Percentiles rank a stretch among this genome's conserved stretches.
Conservation (phyloP, 2,888 invertebrate genomes). For the Sesamia inferens region DNA sequence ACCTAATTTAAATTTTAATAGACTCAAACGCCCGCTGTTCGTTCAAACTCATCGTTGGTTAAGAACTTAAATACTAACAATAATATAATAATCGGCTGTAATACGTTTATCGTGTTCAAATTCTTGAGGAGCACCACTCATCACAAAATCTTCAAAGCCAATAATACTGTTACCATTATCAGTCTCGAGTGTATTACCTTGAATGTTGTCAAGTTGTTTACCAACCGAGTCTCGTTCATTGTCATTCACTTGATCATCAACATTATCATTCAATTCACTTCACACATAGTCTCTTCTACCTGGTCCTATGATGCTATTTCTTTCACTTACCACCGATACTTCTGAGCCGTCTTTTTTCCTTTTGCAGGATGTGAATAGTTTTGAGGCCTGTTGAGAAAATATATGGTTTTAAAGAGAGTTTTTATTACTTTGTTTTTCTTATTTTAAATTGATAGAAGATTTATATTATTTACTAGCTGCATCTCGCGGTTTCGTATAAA, state of each 20-base stretch:
- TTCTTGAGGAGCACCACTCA: constrained; percentile 56
- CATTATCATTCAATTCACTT: constrained; percentile 46
- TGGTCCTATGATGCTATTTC: constrained; percentile 82
- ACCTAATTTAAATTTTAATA: constrained; percentile 33
- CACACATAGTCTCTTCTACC: constrained; percentile 85
- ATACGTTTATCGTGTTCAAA: constrained; percentile 12
- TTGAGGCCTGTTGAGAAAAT: constrained; percentile 75
- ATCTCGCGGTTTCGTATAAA: too few relatives aligned
- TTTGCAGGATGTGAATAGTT: constrained; percentile 79
- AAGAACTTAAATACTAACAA: constrained; percentile 26
- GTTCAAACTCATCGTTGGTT: constrained; percentile 10
- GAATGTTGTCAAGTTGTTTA: constrained; percentile 60
- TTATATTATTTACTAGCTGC: background rate
- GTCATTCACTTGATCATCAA: constrained; percentile 39
- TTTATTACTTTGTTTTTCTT: background rate
- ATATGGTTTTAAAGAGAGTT: background rate
- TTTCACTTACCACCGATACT: constrained; percentile 85
- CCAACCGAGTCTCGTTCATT: constrained; percentile 42
- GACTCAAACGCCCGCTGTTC: constrained; percentile 4
- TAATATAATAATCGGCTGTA: background rate
- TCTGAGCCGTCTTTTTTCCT: constrained; percentile 85
- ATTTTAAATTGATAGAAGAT: background rate
- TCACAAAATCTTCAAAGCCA: constrained; percentile 70
- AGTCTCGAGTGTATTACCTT: constrained; percentile 77
- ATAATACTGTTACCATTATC: constrained; percentile 85